Evolutionary conservation across 2,888 invertebrate genomes (phyloP), one percentile per base, ranked within the genome.

Genomic region (Tanypteryx hageni): DNA sequence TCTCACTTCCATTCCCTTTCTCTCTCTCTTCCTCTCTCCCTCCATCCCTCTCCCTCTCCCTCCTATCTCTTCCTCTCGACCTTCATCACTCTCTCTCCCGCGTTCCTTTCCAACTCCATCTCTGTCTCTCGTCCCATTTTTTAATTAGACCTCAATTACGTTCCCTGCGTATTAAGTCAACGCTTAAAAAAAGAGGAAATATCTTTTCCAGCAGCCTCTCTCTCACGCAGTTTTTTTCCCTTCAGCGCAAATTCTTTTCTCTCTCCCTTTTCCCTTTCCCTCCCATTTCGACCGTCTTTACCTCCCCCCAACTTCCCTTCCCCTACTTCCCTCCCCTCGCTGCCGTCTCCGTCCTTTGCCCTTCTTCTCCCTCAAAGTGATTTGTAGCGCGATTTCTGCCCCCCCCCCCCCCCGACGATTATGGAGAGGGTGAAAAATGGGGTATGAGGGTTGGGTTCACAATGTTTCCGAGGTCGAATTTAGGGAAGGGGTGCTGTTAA

Each of bases 81-180:
- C 83, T 92, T 61, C 92, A 93, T 92, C 89, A 93, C 92, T 89
- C 93, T 93, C 93, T 92, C 93, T 93, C 93, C 93, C 8, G 59
- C 57, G 58, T 61, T 92, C 64, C 11, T 92, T 27, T 81, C 81
- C 57, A 85, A n/a, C 44, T 56, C 82, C 61, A 57, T 68, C 68
- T 44, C 61, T 92, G 59, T n/a, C 57, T 92, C 93, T 93, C 92
- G 92, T 92, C 92, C 93, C 93, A 93, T 92, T 93, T 93, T 93
- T 93, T 92, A 92, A 92, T 86, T 59, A 61, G 59, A 93, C 93
- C 94, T 94, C 94, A 94, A 94, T 94, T 94, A 93, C 92, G 92
- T 94, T 93, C 92, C 92, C 31, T 57, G 86, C 18, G 83, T 56
- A 83, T 83, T 16, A 83, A 83, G 83, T 44, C 76, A 4, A 31